Percentiles rank a stretch among this genome's conserved stretches.
These are phyloP conservation scores for Drosophila nr. perissopoda DNA, from an alignment of 2,888 invertebrate species.

Conservation along the genomic window DNA sequence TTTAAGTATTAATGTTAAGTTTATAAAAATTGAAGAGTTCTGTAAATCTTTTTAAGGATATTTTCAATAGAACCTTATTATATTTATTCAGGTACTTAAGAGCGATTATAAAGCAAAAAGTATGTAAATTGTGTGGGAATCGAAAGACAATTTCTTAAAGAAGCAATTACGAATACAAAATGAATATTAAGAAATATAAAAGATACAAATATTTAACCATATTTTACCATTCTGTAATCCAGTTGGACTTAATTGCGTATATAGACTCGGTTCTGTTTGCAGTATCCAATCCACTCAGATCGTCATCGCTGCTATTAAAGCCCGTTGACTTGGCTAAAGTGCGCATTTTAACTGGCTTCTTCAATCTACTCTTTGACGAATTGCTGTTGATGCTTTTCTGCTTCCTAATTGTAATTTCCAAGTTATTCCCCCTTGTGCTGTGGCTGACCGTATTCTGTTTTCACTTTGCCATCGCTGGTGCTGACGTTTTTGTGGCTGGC, in stretches of 20 bases:
- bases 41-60: not conserved
- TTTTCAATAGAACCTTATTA: not conserved
- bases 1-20: not conserved
- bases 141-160: constrained; percentile 44
- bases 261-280: constrained; percentile 89
- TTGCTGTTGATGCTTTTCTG: constrained; percentile 4
- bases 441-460: constrained; percentile 34
- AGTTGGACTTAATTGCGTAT: constrained; percentile 90
- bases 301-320: constrained; percentile 65
- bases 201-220: not conserved
- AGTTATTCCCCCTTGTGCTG: constrained; percentile 48
- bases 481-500: constrained; percentile 37
- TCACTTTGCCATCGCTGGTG: constrained; percentile 47
- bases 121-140: not conserved
- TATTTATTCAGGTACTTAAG: not conserved
- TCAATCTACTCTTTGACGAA: constrained; percentile 3
- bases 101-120: not conserved
- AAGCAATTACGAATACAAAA: not conserved
- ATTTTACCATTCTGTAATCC: constrained; percentile 91
- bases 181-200: not conserved
- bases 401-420: constrained; percentile 52
- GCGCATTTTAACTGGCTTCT: constrained; percentile 52
- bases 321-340: constrained; percentile 54
- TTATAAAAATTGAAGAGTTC: not conserved
- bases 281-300: constrained; percentile 83